Evolutionary conservation across 2,888 invertebrate species (phyloP).

Genomic region (Cantharis nigra): DNA sequence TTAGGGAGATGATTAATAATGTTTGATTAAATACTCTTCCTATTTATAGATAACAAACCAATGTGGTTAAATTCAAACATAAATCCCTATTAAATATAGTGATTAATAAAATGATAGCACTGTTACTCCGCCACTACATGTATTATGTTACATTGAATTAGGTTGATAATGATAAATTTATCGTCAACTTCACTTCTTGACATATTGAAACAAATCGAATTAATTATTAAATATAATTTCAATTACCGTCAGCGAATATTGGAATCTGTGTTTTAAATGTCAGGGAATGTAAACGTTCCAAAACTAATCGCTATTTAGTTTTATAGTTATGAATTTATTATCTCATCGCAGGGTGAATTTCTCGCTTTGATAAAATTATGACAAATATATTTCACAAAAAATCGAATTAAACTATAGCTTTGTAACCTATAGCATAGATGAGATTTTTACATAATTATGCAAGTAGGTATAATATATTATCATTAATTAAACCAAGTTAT

Average conservation of each 20-base stretch:
- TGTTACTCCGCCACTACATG: neutral
- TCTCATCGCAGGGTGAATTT: neutral
- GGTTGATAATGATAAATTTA: slow-evolving; percentile 25
- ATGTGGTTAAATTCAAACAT: slow-evolving; percentile 1
- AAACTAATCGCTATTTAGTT: neutral
- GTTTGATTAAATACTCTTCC: neutral
- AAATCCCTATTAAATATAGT: slow-evolving; percentile 7
- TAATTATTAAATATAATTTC: slow-evolving; percentile 30
- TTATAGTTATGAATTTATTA: neutral
- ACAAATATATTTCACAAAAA: neutral
- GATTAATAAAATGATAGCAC: slow-evolving; percentile 1
- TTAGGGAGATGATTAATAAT: neutral
- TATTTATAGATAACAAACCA: neutral
- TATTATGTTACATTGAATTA: slow-evolving; percentile 18
- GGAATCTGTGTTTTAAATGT: slow-evolving; percentile 21
- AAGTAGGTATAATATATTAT: neutral
- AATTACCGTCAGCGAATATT: slow-evolving; percentile 23
- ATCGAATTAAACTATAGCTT: too few relatives aligned
- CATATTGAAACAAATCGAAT: slow-evolving; percentile 21
- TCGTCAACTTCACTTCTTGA: slow-evolving; percentile 12
- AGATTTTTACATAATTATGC: neutral
- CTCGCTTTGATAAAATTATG: neutral
- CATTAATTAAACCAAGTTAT: neutral
- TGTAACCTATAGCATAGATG: too few relatives aligned
- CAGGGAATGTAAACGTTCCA: neutral